phyloP scores from a whole-genome alignment of 2,888 invertebrate genomes.

The Phragmatobia fuliginosa region DNA sequence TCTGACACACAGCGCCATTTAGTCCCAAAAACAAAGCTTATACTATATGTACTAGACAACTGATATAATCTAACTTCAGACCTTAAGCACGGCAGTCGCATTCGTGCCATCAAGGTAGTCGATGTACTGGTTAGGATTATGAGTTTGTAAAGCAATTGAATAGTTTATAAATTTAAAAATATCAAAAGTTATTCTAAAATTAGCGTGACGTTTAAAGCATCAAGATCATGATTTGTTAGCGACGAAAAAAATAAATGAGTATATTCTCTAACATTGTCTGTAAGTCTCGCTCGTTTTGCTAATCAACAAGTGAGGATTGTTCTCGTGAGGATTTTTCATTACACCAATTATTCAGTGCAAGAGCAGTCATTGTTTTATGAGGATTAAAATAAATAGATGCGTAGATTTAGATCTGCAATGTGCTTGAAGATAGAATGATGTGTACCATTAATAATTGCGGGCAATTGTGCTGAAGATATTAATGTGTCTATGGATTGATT shows the following conservation, averaged over 20 bases:
- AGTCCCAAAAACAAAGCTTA: no score
- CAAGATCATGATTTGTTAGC: neutral
- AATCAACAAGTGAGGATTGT: slow-evolving; percentile 75
- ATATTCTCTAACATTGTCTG: slow-evolving; percentile 1
- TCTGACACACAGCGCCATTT: no score
- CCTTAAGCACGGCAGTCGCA: no score
- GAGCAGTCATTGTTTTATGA: slow-evolving; percentile 29
- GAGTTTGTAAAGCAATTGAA: no score
- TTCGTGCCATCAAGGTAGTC: no score
- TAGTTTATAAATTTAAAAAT: no score
- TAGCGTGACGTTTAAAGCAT: neutral
- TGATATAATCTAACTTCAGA: no score
- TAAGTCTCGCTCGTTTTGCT: slow-evolving; percentile 61
- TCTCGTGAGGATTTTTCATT: slow-evolving; percentile 71
- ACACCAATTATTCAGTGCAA: slow-evolving; percentile 54
- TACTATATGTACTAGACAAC: no score
- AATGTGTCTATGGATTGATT: neutral
- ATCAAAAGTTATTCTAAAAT: no score
- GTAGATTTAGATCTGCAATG: slow-evolving; percentile 43
- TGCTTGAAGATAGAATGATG: slow-evolving; percentile 34
- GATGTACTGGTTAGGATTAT: no score
- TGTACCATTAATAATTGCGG: slow-evolving; percentile 30
- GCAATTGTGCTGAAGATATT: slow-evolving; percentile 34
- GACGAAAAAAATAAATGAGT: neutral
- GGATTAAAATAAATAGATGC: slow-evolving; percentile 39